Evolutionary conservation across 37 sponge, comb jelly and placozoan genomes (phyloP), one percentile per base, ranked within the genome.

Genomic region (Beroe forskalii): DNA sequence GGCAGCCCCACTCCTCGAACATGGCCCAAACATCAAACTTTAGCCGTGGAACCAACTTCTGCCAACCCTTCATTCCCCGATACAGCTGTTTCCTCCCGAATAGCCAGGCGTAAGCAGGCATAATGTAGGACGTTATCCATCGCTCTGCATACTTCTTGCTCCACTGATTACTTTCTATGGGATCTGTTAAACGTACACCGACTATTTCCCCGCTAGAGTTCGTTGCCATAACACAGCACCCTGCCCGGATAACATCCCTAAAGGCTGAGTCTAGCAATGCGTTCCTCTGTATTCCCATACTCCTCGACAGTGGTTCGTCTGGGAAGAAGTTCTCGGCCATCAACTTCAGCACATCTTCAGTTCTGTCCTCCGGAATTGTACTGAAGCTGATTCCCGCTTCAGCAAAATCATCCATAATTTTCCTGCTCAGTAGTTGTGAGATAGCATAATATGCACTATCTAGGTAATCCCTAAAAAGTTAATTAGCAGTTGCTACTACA

Each of bases 161-260:
- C 24, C 55, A 43, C 0, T 35, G n/a, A 24, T 42, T 3, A 6
- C 86, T 80, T 0, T 80, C 55, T 4, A 44, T 25, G 30, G 42
- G 48, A 14, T 44, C 55, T 23, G 55, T 44, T 27, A 80, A 25
- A 23, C 86, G 37, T 24, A 80, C 55, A 23, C 86, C 86, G 17
- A 80, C 27, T 1, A 80, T 80, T 44, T 80, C 27, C 9, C 86
- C 86, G 2, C 8, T 42, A 0, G 55, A 28, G 31, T 80, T 24
- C 8, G 86, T 80, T 80, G 86, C 86, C 86, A 80, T 80, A 1
- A 80, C 86, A 80, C 86, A 4, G 22, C 48, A 44, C 30, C 86
- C 86, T 1, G 2, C 55, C 44, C 40, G 12, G 8, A 80, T 44
- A 4, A 43, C 31, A 3, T 80, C 86, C 14, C 25, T 42, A 25